phyloP scores from a whole-genome alignment of 2,113 vertebrate genomes.

The Pleuronectes platessa region DNA sequence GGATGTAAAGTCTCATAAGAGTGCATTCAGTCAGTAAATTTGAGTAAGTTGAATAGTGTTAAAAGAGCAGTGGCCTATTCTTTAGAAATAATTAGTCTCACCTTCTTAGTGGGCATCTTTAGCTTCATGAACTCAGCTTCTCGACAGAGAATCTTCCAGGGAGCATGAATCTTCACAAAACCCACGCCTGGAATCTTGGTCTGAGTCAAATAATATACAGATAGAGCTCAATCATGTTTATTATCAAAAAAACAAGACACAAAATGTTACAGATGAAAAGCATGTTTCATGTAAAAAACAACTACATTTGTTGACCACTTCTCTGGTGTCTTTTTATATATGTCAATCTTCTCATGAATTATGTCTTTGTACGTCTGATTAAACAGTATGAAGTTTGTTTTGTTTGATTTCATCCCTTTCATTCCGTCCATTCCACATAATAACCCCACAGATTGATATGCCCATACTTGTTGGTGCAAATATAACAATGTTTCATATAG shows the following conservation, averaged over 20 bases:
- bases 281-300: neutral
- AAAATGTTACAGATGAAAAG: neutral
- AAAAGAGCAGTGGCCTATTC: no score
- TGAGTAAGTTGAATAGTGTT: neutral
- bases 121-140: conserved; percentile 98
- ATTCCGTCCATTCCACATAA: no score
- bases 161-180: conserved; percentile 96
- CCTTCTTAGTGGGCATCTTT: conserved; percentile 98
- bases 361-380: no score
- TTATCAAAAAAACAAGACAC: neutral
- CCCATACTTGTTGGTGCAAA: no score
- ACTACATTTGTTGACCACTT: neutral
- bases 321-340: no score
- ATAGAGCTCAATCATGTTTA: neutral
- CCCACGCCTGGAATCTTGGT: conserved; percentile 91
- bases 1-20: no score
- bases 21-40: neutral
- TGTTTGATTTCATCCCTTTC: no score
- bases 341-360: no score
- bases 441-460: no score
- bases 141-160: conserved; percentile 93
- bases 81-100: conserved; percentile 56
- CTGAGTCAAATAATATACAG: conserved; percentile 71
- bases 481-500: no score
- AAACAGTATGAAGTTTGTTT: no score